These are phyloP conservation scores for Peribatodes rhomboidaria DNA, from an alignment of 2,888 invertebrate genomes.

Conservation along the genomic window DNA sequence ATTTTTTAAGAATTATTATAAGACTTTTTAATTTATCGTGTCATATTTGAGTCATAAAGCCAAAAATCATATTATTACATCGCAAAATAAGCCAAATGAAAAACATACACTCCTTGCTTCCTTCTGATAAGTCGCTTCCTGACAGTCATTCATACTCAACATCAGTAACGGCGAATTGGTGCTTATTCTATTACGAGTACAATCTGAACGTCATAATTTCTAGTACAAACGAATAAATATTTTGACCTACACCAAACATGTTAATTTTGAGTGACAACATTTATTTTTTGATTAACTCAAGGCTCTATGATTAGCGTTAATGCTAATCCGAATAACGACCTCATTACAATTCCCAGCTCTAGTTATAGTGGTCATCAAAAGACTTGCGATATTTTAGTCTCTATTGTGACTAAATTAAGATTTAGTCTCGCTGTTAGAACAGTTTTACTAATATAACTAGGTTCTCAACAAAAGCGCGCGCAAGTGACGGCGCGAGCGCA, in stretches of 20 bases:
- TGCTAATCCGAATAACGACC: conserved; percentile 45
- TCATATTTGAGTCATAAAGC: too few species aligned
- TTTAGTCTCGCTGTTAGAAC: conserved; percentile 1
- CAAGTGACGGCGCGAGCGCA: conserved; percentile 57
- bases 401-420: conserved; percentile 28
- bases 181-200: conserved; percentile 4
- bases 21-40: too few species aligned
- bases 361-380: conserved; percentile 26
- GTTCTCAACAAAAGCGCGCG: conserved; percentile 12
- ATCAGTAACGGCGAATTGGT: neutral
- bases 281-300: conserved; percentile 57
- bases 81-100: too few species aligned
- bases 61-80: too few species aligned
- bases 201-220: conserved; percentile 33
- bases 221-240: conserved; percentile 45
- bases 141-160: neutral
- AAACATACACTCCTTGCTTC: too few species aligned
- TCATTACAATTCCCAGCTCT: conserved; percentile 43
- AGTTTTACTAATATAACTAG: neutral
- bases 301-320: conserved; percentile 54
- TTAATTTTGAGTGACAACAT: conserved; percentile 56
- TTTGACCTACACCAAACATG: conserved; percentile 52
- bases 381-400: conserved; percentile 13
- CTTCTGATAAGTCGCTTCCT: too few species aligned
- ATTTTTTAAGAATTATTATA: too few species aligned